Evolutionary conservation across 1,140 invertebrate genomes (phyloP).

Genomic region (Branchinecta lindahli): DNA sequence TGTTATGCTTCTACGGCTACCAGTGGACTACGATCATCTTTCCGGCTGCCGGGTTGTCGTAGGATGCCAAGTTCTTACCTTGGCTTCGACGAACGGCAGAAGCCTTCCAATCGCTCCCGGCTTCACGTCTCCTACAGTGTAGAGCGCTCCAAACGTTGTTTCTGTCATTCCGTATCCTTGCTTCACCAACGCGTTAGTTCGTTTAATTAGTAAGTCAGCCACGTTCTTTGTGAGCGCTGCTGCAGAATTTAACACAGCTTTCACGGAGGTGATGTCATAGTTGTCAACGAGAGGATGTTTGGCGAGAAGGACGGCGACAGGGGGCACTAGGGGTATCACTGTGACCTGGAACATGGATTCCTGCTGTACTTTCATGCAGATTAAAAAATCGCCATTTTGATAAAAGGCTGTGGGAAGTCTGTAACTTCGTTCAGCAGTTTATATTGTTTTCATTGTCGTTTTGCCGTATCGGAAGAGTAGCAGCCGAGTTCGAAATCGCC

Average conservation of each 20-base stretch:
- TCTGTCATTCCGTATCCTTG: conserved; percentile 21
- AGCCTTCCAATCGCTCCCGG: conserved; percentile 13
- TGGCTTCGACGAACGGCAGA: conserved; percentile 16
- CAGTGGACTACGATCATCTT: too few species aligned
- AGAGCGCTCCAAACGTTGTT: conserved; percentile 13
- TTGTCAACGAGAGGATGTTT: conserved; percentile 43
- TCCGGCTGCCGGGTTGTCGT: too few species aligned
- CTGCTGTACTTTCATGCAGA: too few species aligned
- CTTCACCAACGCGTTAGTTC: conserved; percentile 10
- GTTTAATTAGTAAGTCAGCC: background rate
- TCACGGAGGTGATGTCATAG: conserved; percentile 42
- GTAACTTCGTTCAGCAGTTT: too few species aligned
- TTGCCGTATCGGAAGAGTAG: too few species aligned
- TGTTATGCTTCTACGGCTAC: too few species aligned
- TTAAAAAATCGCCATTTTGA: too few species aligned
- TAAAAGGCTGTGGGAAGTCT: too few species aligned
- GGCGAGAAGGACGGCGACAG: conserved; percentile 44
- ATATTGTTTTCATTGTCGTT: too few species aligned
- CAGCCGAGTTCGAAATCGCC: too few species aligned
- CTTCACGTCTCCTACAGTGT: conserved; percentile 8
- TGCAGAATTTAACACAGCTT: conserved; percentile 41
- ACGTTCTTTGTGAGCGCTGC: conserved; percentile 26
- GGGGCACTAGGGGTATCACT: conserved; percentile 43
- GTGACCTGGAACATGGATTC: conserved; percentile 33
- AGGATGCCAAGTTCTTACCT: too few species aligned